Conservation (phyloP, 2,113 vertebrate genomes). For the Saguinus imperator region DNA sequence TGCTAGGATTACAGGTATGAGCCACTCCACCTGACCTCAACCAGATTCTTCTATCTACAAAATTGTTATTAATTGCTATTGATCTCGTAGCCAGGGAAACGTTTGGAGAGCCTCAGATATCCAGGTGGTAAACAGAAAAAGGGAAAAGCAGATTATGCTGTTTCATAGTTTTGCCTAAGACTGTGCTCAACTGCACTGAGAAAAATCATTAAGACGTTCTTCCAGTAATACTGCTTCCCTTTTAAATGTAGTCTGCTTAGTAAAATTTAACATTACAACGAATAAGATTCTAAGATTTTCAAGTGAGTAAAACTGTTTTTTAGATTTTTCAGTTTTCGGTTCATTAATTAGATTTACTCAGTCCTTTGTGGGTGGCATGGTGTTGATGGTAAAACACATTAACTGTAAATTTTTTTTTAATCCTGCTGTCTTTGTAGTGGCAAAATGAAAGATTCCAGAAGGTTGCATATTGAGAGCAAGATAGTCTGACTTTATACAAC, state of each 20-base stretch:
- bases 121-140: background rate
- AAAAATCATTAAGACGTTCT: background rate
- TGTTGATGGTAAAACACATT: background rate
- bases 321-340: background rate
- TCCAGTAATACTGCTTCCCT: background rate
- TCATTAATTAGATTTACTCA: background rate
- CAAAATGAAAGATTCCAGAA: background rate
- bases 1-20: no score
- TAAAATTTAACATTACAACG: background rate
- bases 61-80: background rate
- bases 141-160: background rate
- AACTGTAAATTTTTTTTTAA: background rate
- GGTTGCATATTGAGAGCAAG: background rate
- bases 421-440: background rate
- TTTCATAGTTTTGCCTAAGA: background rate
- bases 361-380: background rate
- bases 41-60: background rate
- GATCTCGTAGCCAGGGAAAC: background rate
- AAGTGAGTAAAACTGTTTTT: background rate
- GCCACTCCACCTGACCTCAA: no score
- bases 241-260: background rate
- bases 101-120: background rate
- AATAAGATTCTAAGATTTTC: background rate
- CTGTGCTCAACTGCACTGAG: background rate
- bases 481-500: background rate